Conservation (phyloP, 2,797 vertebrate species). For the Diplodus sargus region DNA sequence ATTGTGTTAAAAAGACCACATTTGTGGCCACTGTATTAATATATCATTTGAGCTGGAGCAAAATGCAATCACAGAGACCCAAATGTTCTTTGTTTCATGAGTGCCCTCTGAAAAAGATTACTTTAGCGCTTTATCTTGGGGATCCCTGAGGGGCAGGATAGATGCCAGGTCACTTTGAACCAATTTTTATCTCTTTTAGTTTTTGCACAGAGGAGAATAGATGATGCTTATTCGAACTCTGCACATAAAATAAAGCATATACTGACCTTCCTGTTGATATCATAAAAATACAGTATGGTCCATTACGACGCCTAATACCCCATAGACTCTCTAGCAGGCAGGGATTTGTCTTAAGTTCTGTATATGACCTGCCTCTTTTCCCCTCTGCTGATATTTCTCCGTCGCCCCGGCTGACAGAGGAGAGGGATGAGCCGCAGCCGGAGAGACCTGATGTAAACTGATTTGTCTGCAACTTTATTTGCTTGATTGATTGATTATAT, state of each 20-base stretch:
- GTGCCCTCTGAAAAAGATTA: slow-evolving; percentile 81
- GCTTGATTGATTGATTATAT: slow-evolving; percentile 84
- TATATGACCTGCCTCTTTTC: slow-evolving; percentile 63
- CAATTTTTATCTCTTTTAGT: slow-evolving; percentile 79
- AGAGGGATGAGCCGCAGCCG: slow-evolving; percentile 58
- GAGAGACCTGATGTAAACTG: slow-evolving; percentile 67
- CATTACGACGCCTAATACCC: slow-evolving; percentile 71
- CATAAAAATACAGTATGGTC: slow-evolving; percentile 74
- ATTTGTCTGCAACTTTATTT: slow-evolving; percentile 80
- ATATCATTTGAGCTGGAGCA: slow-evolving; percentile 82
- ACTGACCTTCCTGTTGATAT: slow-evolving; percentile 80
- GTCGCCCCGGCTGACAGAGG: slow-evolving; percentile 58
- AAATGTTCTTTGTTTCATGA: slow-evolving; percentile 85
- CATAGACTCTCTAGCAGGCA: slow-evolving; percentile 50
- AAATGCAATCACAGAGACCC: slow-evolving; percentile 84
- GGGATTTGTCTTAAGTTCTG: slow-evolving; percentile 63
- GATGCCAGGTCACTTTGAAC: slow-evolving; percentile 84
- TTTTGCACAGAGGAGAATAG: slow-evolving; percentile 79
- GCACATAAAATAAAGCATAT: slow-evolving; percentile 76
- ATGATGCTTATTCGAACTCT: slow-evolving; percentile 76
- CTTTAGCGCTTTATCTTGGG: slow-evolving; percentile 81
- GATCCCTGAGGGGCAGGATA: slow-evolving; percentile 73
- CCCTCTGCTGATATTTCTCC: slow-evolving; percentile 61
- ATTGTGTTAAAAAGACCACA: slow-evolving; percentile 86
- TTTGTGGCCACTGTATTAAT: slow-evolving; percentile 86